Conservation (phyloP, 2,113 vertebrate genomes). For the Gavialis gangeticus region DNA sequence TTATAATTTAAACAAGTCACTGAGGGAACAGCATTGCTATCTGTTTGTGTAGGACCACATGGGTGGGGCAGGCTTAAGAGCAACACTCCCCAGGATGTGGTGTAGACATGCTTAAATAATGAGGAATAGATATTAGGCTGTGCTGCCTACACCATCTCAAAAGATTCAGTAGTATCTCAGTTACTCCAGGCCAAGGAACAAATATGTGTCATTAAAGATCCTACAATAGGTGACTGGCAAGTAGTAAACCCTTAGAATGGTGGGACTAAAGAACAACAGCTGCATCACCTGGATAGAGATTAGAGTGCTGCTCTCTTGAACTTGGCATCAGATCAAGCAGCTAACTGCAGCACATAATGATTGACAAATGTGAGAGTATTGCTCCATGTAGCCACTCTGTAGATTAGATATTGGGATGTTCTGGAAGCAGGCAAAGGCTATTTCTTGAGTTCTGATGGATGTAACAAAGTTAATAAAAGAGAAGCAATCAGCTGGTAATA, state of each 20-base stretch:
- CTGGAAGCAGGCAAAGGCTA: not conserved
- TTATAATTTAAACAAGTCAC: conserved; percentile 59
- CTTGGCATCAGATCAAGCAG: not conserved
- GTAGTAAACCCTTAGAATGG: not conserved
- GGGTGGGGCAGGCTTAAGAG: too few relatives aligned
- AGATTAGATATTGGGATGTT: not conserved
- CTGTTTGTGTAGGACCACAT: conserved; percentile 62
- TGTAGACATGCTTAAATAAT: not conserved
- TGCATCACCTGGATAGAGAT: not conserved
- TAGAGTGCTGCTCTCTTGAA: not conserved
- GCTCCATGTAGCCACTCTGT: not conserved
- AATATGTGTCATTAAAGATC: not conserved
- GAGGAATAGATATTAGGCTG: not conserved
- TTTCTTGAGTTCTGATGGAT: not conserved
- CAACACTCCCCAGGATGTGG: too few relatives aligned
- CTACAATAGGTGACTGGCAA: not conserved
- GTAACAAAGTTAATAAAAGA: not conserved
- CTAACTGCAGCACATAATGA: not conserved
- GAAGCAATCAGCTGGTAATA: conserved; percentile 14
- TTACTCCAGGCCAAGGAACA: not conserved
- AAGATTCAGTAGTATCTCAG: not conserved
- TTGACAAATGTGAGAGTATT: not conserved
- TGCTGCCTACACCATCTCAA: not conserved
- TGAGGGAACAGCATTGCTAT: conserved; percentile 61
- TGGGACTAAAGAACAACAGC: not conserved